Percentiles rank a stretch among this genome's conserved stretches.
phyloP scores from a whole-genome alignment of 2,113 vertebrate species.

The Mellivora capensis region DNA sequence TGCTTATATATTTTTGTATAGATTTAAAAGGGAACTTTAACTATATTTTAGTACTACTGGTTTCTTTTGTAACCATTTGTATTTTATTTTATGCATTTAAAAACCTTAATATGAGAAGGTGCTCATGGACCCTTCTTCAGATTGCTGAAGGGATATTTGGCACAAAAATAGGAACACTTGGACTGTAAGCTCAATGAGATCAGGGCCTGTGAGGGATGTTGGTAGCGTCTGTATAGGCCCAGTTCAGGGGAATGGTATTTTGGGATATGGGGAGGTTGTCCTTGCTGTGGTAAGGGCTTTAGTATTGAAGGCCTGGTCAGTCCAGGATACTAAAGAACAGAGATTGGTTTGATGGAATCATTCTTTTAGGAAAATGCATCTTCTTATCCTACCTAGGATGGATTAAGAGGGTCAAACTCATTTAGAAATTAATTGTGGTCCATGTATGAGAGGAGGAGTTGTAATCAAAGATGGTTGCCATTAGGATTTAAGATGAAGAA shows the following conservation, averaged over 20 bases:
- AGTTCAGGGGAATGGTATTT: neutral
- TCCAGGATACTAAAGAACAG: neutral
- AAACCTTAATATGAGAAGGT: neutral
- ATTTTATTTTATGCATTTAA: constrained; percentile 14
- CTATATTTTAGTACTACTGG: neutral
- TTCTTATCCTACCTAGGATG: neutral
- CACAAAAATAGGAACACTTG: neutral
- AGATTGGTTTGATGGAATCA: neutral
- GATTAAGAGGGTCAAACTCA: neutral
- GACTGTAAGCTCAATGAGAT: neutral
- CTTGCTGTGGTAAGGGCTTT: neutral
- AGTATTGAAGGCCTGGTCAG: neutral
- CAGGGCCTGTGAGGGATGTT: neutral
- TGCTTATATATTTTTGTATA: neutral
- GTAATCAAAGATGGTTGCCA: neutral
- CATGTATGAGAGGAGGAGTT: neutral
- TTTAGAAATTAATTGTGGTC: neutral
- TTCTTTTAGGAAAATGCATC: neutral
- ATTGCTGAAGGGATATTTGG: neutral
- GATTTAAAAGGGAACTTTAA: neutral
- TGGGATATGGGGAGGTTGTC: neutral
- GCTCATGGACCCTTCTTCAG: neutral
- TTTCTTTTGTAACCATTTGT: neutral
- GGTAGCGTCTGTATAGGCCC: neutral
- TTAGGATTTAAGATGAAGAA: neutral